Evolutionary conservation across 1,140 invertebrate species (phyloP).

Genomic region (Chelonus insularis): DNA sequence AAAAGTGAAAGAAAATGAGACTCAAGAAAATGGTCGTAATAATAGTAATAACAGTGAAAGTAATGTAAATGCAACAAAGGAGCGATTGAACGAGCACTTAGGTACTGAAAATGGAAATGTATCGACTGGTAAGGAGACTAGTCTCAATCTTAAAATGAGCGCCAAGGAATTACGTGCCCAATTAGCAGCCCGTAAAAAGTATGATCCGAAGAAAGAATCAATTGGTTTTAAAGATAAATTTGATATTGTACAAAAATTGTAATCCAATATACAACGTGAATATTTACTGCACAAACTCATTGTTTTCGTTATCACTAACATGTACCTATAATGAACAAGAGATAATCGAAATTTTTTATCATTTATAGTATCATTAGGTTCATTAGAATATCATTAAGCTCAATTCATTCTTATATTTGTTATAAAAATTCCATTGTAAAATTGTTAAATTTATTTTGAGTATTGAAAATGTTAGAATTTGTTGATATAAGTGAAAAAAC

Average conservation of each 20-base stretch:
- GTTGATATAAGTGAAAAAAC: no score
- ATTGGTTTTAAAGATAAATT: constrained; percentile 90
- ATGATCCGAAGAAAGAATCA: constrained; percentile 84
- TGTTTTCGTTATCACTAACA: background rate
- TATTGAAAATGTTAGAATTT: no score
- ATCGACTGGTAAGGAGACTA: constrained; percentile 35
- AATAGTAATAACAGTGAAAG: constrained; percentile 35
- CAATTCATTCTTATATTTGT: no score
- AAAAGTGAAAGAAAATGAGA: constrained; percentile 39
- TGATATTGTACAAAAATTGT: constrained; percentile 88
- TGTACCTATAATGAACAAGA: background rate
- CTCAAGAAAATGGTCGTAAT: constrained; percentile 45
- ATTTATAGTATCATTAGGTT: background rate
- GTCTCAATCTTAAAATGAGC: constrained; percentile 81
- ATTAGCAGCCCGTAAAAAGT: constrained; percentile 80
- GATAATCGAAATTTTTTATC: background rate
- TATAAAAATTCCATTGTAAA: no score
- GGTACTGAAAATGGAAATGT: constrained; percentile 34
- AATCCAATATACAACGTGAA: constrained; percentile 35
- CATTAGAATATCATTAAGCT: no score
- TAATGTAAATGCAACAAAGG: constrained; percentile 34
- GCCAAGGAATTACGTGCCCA: constrained; percentile 85
- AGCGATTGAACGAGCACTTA: constrained; percentile 37
- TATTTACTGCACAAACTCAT: background rate
- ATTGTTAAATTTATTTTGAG: no score